Evolutionary conservation across 2,797 vertebrate species (phyloP).

Genomic region (Cirrhinus mrigala): DNA sequence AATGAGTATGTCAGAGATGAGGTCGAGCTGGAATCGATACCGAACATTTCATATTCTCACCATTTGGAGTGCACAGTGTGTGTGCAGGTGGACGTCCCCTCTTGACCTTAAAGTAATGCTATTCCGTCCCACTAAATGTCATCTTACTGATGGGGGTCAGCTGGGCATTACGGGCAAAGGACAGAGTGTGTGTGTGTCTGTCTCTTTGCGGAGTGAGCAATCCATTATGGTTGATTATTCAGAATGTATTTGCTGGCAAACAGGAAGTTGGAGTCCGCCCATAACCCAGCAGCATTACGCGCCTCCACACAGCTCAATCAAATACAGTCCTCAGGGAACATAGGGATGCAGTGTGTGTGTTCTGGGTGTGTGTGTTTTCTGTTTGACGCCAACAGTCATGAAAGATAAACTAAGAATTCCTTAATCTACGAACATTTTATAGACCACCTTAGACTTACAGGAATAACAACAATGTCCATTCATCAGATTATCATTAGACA

Average conservation of each 20-base stretch:
- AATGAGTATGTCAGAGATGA: slow-evolving; percentile 56
- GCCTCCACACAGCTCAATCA: slow-evolving; percentile 49
- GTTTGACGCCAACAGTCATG: slow-evolving; percentile 5
- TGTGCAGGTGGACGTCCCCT: slow-evolving; percentile 32
- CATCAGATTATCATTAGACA: background rate
- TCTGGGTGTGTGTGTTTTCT: background rate
- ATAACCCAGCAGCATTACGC: slow-evolving; percentile 33
- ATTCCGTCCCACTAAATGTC: slow-evolving; percentile 63
- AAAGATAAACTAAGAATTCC: background rate
- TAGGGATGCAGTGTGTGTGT: background rate
- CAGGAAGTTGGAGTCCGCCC: slow-evolving; percentile 31
- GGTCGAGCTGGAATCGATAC: slow-evolving; percentile 57
- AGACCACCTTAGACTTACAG: background rate
- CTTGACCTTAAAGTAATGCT: slow-evolving; percentile 55
- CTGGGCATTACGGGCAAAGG: slow-evolving; percentile 52
- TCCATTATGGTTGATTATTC: slow-evolving; percentile 54
- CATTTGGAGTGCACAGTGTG: slow-evolving; percentile 29
- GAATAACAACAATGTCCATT: background rate
- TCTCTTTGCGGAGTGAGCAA: slow-evolving; percentile 34
- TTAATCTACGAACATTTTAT: background rate
- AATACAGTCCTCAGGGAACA: slow-evolving; percentile 3
- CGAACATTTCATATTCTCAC: slow-evolving; percentile 44
- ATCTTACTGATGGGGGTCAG: slow-evolving; percentile 57
- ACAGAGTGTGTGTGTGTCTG: slow-evolving; percentile 40
- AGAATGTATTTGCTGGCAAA: slow-evolving; percentile 39